Evolutionary conservation across 2,888 invertebrate genomes (phyloP), one percentile per base, ranked within the genome.

Genomic region (Ectropis crepuscularia): DNA sequence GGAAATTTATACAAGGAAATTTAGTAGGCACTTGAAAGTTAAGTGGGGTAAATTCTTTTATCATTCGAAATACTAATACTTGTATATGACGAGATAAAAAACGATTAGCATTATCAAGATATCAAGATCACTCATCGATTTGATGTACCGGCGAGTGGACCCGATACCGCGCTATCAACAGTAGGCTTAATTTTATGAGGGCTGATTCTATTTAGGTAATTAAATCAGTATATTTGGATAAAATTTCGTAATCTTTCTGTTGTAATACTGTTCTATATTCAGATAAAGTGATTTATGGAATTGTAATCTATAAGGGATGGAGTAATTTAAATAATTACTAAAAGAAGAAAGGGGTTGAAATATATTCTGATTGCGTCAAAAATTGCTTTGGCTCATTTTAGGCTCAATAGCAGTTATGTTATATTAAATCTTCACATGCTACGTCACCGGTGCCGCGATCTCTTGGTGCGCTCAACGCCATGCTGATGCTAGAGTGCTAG

Each of bases 61-160:
- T 38, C 38, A 38, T 12, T 8, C 11, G 5, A 37, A 48, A 48
- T 37, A 11, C 6, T 37, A 11, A n/a, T 36, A 4, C 6, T 6
- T 6, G 36, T 48, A 37, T 48, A 48, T 9, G 37, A 48, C n/a
- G 48, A 28, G 37, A 53, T 43, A 53, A 43, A 43, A 10, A 28
- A 47, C 5, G 9, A 28, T 10, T 43, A 53, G 16, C 10, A 46
- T 47, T 37, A 39, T 47, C 41, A 28, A 28, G 16, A 41, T 11
- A 41, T 47, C 53, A 36, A 4, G 12, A 28, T 53, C 53, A 53
- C 45, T 46, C 45, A 51, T 61, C 37, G 43, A 45, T 55, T 28
- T 47, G 55, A 55, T 47, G 55, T 47, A 46, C 55, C 55, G 55
- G 28, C 55, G 10, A 5, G 2, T 16, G 10, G 0, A 16, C 7